Evolutionary conservation across 2,888 invertebrate genomes (phyloP).

Genomic region (Thysanoteuthis rhombus): DNA sequence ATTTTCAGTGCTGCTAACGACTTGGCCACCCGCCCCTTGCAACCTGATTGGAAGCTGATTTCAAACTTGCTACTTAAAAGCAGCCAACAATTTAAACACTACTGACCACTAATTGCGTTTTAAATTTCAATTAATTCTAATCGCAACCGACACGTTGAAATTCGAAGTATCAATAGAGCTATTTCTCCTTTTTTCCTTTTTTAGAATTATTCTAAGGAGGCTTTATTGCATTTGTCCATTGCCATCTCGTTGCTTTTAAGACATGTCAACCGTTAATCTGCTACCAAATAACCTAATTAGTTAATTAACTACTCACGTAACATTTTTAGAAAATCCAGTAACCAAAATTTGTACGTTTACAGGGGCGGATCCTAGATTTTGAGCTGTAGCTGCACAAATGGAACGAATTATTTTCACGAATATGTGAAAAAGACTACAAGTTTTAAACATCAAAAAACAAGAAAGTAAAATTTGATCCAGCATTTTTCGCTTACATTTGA

Average conservation of each 20-base stretch:
- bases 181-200: background rate
- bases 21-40: too few relatives aligned
- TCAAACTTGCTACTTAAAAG: background rate
- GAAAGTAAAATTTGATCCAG: too few relatives aligned
- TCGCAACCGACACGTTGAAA: background rate
- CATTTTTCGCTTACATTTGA: too few relatives aligned
- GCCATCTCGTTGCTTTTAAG: background rate
- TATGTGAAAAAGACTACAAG: too few relatives aligned
- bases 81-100: background rate
- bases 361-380: too few relatives aligned
- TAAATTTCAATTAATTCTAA: conserved; percentile 12
- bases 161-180: background rate
- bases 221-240: background rate
- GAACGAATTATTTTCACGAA: too few relatives aligned
- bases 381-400: too few relatives aligned
- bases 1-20: too few relatives aligned
- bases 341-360: too few relatives aligned
- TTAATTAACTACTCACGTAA: background rate
- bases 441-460: too few relatives aligned
- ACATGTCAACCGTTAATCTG: background rate
- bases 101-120: too few relatives aligned
- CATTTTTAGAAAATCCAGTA: background rate
- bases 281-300: background rate
- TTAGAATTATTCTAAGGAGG: background rate
- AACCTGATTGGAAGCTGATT: background rate